These are phyloP conservation scores for Smutsia temminckii DNA, from an alignment of 2,797 vertebrate species.

Conservation along the genomic window DNA sequence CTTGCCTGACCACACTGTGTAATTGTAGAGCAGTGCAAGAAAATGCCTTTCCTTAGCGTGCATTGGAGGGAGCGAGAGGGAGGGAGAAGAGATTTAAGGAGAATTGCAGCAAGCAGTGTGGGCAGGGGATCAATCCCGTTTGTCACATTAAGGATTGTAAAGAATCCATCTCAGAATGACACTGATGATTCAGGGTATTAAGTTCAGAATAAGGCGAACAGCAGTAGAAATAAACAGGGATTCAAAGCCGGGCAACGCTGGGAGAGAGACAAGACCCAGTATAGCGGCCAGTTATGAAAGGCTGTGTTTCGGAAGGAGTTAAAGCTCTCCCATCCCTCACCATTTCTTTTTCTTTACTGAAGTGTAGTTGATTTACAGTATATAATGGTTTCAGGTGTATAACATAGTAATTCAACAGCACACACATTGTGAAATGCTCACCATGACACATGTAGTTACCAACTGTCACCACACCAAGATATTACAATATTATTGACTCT, in stretches of 20 bases:
- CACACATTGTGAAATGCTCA: too few species aligned
- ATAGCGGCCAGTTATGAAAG: rapidly evolving
- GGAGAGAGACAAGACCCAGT: background rate
- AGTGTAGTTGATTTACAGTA: too few species aligned
- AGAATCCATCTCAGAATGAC: conserved; percentile 67
- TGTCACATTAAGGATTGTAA: conserved; percentile 73
- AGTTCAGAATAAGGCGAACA: background rate
- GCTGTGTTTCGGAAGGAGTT: background rate
- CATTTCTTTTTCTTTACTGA: rapidly evolving
- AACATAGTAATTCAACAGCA: too few species aligned
- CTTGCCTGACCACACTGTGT: background rate
- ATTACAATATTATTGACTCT: too few species aligned
- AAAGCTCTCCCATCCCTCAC: background rate
- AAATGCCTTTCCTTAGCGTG: background rate
- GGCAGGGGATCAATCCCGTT: conserved; percentile 68
- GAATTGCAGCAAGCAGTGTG: conserved; percentile 11
- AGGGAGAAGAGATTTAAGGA: conserved; percentile 68
- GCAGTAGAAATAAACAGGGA: background rate
- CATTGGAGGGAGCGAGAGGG: background rate
- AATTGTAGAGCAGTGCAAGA: background rate
- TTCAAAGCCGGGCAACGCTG: background rate
- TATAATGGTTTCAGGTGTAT: too few species aligned
- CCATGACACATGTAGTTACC: too few species aligned
- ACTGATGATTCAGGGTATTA: conserved; percentile 46
- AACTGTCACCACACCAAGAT: too few species aligned